Evolutionary conservation across 1,140 invertebrate species (phyloP), one percentile per base, ranked within the genome.

Genomic region (Apis cerana): DNA sequence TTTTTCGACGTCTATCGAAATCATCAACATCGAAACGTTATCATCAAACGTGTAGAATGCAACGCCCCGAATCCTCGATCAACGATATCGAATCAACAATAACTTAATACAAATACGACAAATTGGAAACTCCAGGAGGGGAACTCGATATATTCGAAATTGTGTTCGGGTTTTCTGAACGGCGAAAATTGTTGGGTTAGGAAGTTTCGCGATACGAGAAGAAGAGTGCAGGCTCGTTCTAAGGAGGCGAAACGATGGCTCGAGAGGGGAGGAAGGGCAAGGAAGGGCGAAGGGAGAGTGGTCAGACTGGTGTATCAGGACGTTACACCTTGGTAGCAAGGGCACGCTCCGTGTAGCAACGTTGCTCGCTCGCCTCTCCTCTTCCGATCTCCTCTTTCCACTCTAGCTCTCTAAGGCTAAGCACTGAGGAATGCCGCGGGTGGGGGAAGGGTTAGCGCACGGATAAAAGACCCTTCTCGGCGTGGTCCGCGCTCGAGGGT

Each of bases 301-400:
- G 88, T 90, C 88, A 82, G 88, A 91, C 90, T 91, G 90, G 89
- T 89, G 90, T 91, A 91, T 90, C 90, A 89, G 89, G 85, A 89
- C 90, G 85, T 91, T 90, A 89, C 86, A 87, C 88, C 77, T 80
- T 84, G 70, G 77, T 69, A 76, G 85, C 84, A 88, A 80, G 80
- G 76, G 84, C 85, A 86, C 81, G 75, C 87, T 82, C 65, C 5
- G 33, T 7, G 65, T 13, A 68, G 75, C 43, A 52, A 21, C 27
- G 13, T 21, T n/a, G 54, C 33, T 43, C 33, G 4, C 33, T 43
- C 33, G 4, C 10, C 21, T 8, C 21, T 21, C n/a, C 9, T 59
- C 56, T 76, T 80, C 72, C 27, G 27, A 71, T 62, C 19, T 27
- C n/a, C 61, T 33, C n/a, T 52, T 80, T 81, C 75, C 72, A 71